Percentiles rank a stretch among this genome's conserved stretches.
Evolutionary conservation across 2,797 vertebrate genomes (phyloP).

Genomic region (Glossophaga mutica): DNA sequence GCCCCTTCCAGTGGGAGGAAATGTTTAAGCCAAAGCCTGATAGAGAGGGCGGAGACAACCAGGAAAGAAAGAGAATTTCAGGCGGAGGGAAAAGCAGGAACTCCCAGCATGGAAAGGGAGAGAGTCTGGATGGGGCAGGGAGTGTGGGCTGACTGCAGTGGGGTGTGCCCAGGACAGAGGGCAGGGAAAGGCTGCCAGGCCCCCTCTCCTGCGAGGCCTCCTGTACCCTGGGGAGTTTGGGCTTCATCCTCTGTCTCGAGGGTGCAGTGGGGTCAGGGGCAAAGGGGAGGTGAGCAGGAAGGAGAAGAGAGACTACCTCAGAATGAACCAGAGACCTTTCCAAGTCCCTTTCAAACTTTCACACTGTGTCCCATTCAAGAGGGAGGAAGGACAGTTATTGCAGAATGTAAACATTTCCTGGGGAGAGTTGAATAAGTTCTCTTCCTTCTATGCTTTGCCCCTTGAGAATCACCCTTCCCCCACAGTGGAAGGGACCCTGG

Average conservation of each 20-base stretch:
- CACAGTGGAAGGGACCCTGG: background rate
- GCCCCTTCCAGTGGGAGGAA: background rate
- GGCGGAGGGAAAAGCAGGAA: background rate
- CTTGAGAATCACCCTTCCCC: background rate
- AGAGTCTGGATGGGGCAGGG: background rate
- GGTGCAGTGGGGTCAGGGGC: background rate
- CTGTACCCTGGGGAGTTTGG: background rate
- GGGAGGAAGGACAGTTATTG: background rate
- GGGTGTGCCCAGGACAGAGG: background rate
- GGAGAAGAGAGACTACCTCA: background rate
- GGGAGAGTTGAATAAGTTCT: background rate
- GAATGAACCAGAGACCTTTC: background rate
- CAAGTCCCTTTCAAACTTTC: background rate
- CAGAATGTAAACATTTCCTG: background rate
- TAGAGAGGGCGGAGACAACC: background rate
- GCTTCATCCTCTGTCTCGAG: background rate
- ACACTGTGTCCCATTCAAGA: background rate
- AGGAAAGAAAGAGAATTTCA: background rate
- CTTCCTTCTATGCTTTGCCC: background rate
- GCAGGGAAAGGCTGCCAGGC: background rate
- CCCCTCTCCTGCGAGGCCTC: background rate
- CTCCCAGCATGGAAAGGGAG: background rate
- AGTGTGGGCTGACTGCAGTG: background rate
- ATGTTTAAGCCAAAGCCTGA: background rate
- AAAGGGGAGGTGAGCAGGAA: background rate